phyloP scores from a whole-genome alignment of 2,888 invertebrate genomes.

The Flexamia atlantica region DNA sequence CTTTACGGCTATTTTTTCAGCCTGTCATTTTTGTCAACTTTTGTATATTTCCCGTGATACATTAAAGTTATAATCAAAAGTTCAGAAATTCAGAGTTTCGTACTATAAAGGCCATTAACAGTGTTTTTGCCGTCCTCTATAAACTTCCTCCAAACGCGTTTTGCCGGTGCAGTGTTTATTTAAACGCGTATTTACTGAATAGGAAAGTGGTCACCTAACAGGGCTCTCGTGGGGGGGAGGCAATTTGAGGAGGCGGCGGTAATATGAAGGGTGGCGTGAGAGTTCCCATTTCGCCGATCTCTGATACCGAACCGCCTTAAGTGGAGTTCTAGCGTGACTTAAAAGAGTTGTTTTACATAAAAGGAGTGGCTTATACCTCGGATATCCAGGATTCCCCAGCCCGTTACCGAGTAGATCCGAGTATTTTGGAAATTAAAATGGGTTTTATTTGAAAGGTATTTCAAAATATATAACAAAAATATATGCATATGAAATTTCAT shows the following conservation, averaged over 20 bases:
- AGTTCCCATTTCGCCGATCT: neutral
- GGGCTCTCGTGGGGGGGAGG: neutral
- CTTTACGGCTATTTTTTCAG: too few species aligned
- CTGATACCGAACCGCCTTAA: conserved; percentile 15
- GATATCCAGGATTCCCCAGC: neutral
- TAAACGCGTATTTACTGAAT: neutral
- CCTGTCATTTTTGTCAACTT: too few species aligned
- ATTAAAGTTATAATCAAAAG: too few species aligned
- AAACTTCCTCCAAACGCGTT: neutral
- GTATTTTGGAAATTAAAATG: too few species aligned
- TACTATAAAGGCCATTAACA: too few species aligned
- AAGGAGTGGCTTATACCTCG: conserved; percentile 1
- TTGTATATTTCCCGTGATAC: too few species aligned
- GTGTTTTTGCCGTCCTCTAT: too few species aligned
- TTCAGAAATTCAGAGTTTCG: too few species aligned
- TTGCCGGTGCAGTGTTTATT: neutral
- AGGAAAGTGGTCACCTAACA: neutral
- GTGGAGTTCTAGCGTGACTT: conserved; percentile 4
- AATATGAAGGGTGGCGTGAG: conserved; percentile 6
- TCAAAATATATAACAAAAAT: too few species aligned
- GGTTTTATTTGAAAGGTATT: too few species aligned
- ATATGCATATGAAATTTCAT: too few species aligned
- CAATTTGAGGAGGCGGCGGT: neutral
- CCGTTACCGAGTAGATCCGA: neutral
- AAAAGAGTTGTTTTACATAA: conserved; percentile 26